Evolutionary conservation across 2,888 invertebrate species (phyloP), one percentile per base, ranked within the genome.

Genomic region (Norana najaformis): DNA sequence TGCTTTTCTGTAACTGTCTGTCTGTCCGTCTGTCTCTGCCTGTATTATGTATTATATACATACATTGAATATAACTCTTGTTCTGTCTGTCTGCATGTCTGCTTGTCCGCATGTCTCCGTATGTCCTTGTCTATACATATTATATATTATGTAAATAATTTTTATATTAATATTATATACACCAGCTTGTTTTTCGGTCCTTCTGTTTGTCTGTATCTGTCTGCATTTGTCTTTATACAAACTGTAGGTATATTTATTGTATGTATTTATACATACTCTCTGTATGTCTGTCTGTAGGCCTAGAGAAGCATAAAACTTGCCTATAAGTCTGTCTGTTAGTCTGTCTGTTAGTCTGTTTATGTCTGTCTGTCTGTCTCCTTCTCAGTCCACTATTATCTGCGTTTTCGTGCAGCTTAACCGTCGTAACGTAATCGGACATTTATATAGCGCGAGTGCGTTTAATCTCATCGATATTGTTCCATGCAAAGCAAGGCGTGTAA

Each of bases 401-500:
- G 18, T 47, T 47, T 20, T 47, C 47, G 18, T 18, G 47, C 11
- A 47, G 18, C 18, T 20, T 18, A 18, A n/a, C n/a, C n/a, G 47
- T 47, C 23, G n/a, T n/a, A 69, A 69, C 69, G 4, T 69, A 69
- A n/a, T 69, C 69, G 30, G n/a, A 13, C 69, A 69, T n/a, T 47
- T 69, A 69, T n/a, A 69, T 69, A 69, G 69, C 69, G 69, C 69
- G 8, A n/a, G 69, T 23, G 47, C 47, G 11, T 69, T 69, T 69
- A 69, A 69, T 69, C 69, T 69, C 69, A 69, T 69, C 69, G 69
- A 69, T 69, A 69, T 69, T 69, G 69, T 69, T 69, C 69, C 69
- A n/a, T n/a, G n/a, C n/a, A 16, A 8, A 69, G 11, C n/a, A 69
- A 16, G 16, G 69, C n/a, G 69, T 69, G n/a, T 11, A 30, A 69